Evolutionary conservation across 2,113 vertebrate genomes (phyloP), one percentile per base, ranked within the genome.

Genomic region (Brachyhypopomus occidentalis): DNA sequence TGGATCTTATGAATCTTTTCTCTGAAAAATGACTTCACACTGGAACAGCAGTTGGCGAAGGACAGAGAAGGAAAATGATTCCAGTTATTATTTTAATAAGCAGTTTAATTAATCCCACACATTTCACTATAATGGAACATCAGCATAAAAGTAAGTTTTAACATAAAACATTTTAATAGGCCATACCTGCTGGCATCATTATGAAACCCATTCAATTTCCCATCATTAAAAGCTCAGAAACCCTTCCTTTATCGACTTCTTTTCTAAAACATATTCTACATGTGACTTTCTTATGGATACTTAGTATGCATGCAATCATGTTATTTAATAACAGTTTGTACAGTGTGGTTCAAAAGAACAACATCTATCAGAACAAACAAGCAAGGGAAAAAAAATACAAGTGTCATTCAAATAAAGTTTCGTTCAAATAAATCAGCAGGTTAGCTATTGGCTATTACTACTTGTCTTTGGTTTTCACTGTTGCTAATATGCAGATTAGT

Each of bases 161-260:
- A 83, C 69, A 73, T 83, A 83, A 83, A 83, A 83, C 81, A 62
- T 69, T 17, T 23, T 30, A 4, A 56, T 55, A 34, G 38, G 38
- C 59, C 67, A 45, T 12, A 48, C 27, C 20, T 9, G 27, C 34
- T 56, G 27, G 22, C 56, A 52, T 34, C 56, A 79, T 27, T 64
- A 60, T 74, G 25, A 20, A 34, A 69, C 20, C 66, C 34, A 3
- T 30, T 30, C 12, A 30, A 22, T 41, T 7, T 38, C 38, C 20
- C 38, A 1, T 25, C 19, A 22, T 70, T 41, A 70, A 41, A n/a
- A 19, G n/a, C 8, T 5, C 7, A 70, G 23, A 70, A 41, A 1
- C 2, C 36, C 36, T 16, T 11, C 3, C 41, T 25, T 41, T 22
- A 2, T 60, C n/a, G 3, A 16, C 56, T 41, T 38, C 36, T 38